Evolutionary conservation across 2,797 vertebrate species (phyloP).

Genomic region (Lagorchestes hirsutus): DNA sequence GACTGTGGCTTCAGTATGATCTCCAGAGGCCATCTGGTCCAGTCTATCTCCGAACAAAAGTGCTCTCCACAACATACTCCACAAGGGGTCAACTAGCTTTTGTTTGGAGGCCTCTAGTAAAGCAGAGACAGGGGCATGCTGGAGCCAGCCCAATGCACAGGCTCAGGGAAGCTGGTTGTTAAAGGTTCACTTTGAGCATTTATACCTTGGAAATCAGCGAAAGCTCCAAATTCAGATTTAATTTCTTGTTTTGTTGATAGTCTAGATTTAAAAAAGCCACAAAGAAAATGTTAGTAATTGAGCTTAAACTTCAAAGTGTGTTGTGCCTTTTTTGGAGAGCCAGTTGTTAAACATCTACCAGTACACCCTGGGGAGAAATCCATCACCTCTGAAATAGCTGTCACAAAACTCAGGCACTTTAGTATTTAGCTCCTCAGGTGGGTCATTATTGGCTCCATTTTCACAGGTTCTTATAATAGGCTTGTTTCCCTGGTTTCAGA

Average conservation of each 20-base stretch:
- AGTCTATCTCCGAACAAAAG: neutral
- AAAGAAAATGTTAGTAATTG: neutral
- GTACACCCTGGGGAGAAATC: neutral
- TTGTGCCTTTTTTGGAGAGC: neutral
- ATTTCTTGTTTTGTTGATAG: neutral
- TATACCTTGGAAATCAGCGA: neutral
- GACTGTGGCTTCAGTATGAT: neutral
- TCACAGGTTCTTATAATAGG: neutral
- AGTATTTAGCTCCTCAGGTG: neutral
- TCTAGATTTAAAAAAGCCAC: neutral
- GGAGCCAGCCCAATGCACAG: neutral
- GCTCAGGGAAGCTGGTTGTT: neutral
- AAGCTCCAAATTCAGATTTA: neutral
- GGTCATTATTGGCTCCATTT: neutral
- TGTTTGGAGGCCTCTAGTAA: neutral
- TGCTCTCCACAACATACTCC: neutral
- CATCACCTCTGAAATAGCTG: neutral
- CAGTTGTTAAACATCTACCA: neutral
- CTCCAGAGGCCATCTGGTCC: neutral
- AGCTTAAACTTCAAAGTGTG: neutral
- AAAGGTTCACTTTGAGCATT: neutral
- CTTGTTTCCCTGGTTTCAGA: neutral
- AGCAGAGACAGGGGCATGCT: too few relatives aligned
- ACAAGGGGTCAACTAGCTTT: neutral
- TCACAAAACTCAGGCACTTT: neutral